Base-by-base conservation (phyloP, 2,888 invertebrate genomes). In the Caenorhabditis sinica region DNA sequence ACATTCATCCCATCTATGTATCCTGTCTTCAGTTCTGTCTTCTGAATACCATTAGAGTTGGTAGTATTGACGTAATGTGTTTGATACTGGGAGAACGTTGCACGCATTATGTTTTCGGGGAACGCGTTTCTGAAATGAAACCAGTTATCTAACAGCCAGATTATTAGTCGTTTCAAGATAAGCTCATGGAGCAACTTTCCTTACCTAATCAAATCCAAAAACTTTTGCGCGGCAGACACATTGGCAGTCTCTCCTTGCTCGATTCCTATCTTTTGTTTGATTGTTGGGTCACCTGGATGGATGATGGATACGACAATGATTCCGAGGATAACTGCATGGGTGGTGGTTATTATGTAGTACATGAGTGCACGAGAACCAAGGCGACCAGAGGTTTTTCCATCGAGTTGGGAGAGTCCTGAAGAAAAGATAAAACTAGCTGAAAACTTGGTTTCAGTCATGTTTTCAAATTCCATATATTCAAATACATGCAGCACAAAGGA, bases 91-190 rank as follows among this genome's bases (percentile, higher is more conserved):
- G 86, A 85, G 80, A 93, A 92, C 6, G 90, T 88, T 0, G 97
- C 96, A 93, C 96, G 96, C 92, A 97, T 96, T 88, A 97, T 95
- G 94, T 97, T 97, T 93, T 96, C 96, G 15, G 97, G 96, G 92
- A 97, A 95, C 91, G 96, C 95, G 93, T 97, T 97, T 93, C 96
- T 96, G 95, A 49, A 82, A 60, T n/a, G n/a, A n/a, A n/a, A n/a
- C n/a, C n/a, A 15, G 33, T 63, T 63, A 43, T n/a, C n/a, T n/a
- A n/a, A n/a, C n/a, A n/a, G n/a, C 4, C n/a, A 23, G 40, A n/a
- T n/a, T n/a, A n/a, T n/a, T n/a, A n/a, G n/a, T n/a, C n/a, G n/a
- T n/a, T n/a, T n/a, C n/a, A n/a, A n/a, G n/a, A n/a, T n/a, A n/a
- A n/a, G n/a, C n/a, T n/a, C n/a, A n/a, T n/a, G n/a, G n/a, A n/a